Evolutionary conservation across 2,113 vertebrate species (phyloP), one percentile per base, ranked within the genome.

Genomic region (Tor tambroides): DNA sequence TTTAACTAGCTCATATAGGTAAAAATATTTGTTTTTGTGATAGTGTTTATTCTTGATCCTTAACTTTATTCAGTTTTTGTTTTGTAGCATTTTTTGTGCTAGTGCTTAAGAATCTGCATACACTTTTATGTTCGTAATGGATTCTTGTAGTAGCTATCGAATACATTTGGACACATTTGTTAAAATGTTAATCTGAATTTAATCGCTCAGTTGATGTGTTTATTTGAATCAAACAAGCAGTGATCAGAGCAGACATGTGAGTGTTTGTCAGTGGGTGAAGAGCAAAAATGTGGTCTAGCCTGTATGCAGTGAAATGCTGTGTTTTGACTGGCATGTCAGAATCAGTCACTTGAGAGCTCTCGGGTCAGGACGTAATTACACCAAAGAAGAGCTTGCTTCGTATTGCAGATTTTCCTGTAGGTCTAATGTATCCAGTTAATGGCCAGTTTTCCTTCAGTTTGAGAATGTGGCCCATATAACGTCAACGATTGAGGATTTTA

Each of bases 251-350:
- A 51, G 26, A 32, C 6, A 11, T 84, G 38, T 56, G 11, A 84
- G 32, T 74, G 78, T 14, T 41, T 84, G 43, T 84, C 67, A 71
- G 19, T 71, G 65, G 61, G 2, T 56, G 61, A 56, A 84, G 82
- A 32, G 69, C 69, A 84, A 59, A 84, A 84, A 84, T 84, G 82
- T 32, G 23, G 82, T 84, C 21, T 38, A 74, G 32, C 82, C 82
- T 74, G 82, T 74, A 74, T 84, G 82, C 69, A 0, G 49, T 17
- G 82, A 74, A 54, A 72, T 35, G 81, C 26, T 83, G 28, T 84
- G 81, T 74, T 84, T 84, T 54, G 69, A 74, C 49, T 84, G 69
- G 32, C 67, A 84, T 41, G 82, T 56, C 82, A 59, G 30, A 74
- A 84, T 84, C 54, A 80, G 78, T 80, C 49, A 74, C 67, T 56